Percentiles rank a stretch among this genome's conserved stretches.
Conservation (phyloP, 2,797 vertebrate genomes). For the Furcifer pardalis region DNA sequence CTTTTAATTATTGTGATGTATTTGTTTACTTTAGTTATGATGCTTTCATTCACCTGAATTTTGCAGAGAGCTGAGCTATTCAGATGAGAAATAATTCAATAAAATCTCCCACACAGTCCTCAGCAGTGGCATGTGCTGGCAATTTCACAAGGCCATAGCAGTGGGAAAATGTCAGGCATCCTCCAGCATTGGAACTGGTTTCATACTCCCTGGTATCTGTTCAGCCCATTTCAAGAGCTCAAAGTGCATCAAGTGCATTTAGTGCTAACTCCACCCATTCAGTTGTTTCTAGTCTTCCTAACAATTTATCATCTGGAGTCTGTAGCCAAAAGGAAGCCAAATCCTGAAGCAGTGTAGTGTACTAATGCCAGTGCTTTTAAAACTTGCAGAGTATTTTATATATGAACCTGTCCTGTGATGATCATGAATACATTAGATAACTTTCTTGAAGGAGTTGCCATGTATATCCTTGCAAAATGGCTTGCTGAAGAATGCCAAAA, state of each 20-base stretch:
- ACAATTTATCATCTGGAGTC: not conserved
- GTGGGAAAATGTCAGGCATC: not conserved
- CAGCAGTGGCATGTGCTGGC: not conserved
- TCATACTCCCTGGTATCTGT: not conserved
- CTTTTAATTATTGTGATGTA: not conserved
- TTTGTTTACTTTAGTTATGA: not conserved
- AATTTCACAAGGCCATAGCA: not conserved
- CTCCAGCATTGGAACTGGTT: not conserved
- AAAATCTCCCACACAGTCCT: not conserved
- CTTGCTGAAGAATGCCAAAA: conserved; percentile 26
- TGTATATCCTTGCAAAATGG: conserved; percentile 27
- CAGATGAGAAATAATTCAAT: not conserved
- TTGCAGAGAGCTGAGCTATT: not conserved
- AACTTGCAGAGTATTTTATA: not conserved
- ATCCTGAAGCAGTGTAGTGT: not conserved
- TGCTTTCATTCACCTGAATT: not conserved
- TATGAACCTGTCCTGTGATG: not conserved
- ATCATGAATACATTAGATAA: conserved; percentile 1
- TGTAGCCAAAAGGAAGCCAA: not conserved
- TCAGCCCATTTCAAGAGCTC: not conserved
- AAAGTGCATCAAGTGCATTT: not conserved
- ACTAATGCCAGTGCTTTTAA: not conserved
- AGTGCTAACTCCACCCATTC: not conserved
- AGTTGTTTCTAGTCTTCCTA: not conserved
- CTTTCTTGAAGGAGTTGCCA: conserved; percentile 22